Conservation (phyloP, 2,888 invertebrate species). For the Eilema griseolum region DNA sequence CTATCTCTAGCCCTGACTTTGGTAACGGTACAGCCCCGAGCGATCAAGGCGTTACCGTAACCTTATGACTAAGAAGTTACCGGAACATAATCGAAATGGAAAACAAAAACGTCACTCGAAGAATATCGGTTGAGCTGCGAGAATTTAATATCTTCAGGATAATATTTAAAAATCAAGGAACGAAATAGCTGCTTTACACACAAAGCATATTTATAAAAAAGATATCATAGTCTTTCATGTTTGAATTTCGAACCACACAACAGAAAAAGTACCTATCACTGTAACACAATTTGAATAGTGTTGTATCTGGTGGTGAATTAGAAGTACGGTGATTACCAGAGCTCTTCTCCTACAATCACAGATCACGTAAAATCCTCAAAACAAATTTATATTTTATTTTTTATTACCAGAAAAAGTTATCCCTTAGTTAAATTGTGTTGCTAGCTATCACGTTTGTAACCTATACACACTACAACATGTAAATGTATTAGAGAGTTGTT, state of each 20-base stretch:
- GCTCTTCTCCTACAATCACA: neutral
- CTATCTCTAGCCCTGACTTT: neutral
- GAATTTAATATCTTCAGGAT: neutral
- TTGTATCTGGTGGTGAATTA: no score
- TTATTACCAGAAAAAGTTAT: neutral
- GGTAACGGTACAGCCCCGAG: neutral
- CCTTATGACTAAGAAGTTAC: neutral
- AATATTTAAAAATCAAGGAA: no score
- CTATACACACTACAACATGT: slow-evolving; percentile 15
- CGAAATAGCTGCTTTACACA: no score
- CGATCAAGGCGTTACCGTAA: neutral
- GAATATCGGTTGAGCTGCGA: neutral
- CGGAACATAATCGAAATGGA: neutral
- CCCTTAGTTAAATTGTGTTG: neutral
- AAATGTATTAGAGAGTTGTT: slow-evolving; percentile 49
- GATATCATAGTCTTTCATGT: no score
- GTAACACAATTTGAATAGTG: no score
- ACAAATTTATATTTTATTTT: neutral
- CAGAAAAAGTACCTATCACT: no score
- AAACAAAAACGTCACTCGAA: no score
- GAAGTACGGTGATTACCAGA: no score
- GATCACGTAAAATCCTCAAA: neutral
- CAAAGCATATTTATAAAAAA: no score
- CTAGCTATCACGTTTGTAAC: slow-evolving; percentile 7
- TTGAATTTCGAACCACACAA: no score